Evolutionary conservation across 2,797 vertebrate species (phyloP), one percentile per base, ranked within the genome.

Genomic region (Myiothlypis chrysogaster): DNA sequence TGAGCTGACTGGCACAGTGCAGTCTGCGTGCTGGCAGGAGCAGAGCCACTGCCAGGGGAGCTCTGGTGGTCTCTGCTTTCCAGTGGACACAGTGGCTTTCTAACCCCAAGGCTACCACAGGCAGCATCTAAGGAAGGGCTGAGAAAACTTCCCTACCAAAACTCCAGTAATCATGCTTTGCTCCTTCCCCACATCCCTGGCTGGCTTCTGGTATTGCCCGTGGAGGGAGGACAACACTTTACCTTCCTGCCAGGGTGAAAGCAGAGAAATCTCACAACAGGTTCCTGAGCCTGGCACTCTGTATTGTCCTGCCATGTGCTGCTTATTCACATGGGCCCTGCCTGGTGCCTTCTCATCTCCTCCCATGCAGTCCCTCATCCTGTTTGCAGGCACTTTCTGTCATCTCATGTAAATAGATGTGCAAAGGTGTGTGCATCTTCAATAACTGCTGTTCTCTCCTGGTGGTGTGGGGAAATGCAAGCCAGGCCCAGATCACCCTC

Each of bases 341-440:
- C 79, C 65, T 83, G 7, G 46, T 41, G 60, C 64, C 72, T 80
- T 81, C 92, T n/a, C 61, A 24, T 89, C 79, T 78, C 75, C 78
- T 96, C 95, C 93, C 89, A 93, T 87, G 10, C 78, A 66, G 64
- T 65, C 57, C 83, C 76, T 81, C 82, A 76, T 46, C 77, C n/a
- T 43, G 65, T 94, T 78, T 85, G 69, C 88, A 86, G 89, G 81
- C 59, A 28, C 32, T 76, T 69, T 73, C 41, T 60, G 32, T 66
- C 80, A 24, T 43, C 63, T 59, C 72, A 63, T 32, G 79, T 68
- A 75, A 78, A 70, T 13, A 50, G 47, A 90, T 73, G 32, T 47
- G 76, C 32, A 65, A 89, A 65, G 60, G 52, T n/a, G n/a, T 35
- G 68, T 88, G 57, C 55, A 14, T 53, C 23, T 71, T 53, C 39